These are phyloP conservation scores for Aphelinus atriplicis DNA, from an alignment of 1,140 invertebrate species.

Conservation along the genomic window DNA sequence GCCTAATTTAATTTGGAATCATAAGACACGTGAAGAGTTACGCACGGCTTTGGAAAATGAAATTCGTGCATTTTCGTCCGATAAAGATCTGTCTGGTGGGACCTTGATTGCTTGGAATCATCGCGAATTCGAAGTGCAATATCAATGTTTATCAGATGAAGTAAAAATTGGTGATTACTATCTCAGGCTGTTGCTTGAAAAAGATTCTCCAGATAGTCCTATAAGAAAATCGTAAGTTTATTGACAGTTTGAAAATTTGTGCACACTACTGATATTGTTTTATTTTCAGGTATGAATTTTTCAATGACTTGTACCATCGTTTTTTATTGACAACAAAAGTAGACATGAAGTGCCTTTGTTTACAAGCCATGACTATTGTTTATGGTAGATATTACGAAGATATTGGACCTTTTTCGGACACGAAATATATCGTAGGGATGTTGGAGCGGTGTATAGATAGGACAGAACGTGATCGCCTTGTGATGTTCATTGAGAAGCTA, in stretches of 20 bases:
- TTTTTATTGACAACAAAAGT: constrained; percentile 92
- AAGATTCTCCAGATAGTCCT: constrained; percentile 85
- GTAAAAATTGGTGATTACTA: constrained; percentile 99
- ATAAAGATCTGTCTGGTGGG: constrained; percentile 87
- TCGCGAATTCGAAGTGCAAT: constrained; percentile 94
- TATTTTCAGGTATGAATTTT: constrained; percentile 88
- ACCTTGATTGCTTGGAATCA: constrained; percentile 97
- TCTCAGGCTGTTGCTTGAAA: constrained; percentile 91
- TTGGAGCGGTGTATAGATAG: constrained; percentile 83
- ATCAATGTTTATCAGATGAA: constrained; percentile 93
- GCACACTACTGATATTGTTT: neutral
- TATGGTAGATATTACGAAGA: constrained; percentile 96
- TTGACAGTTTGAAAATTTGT: constrained; percentile 1
- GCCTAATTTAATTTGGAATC: constrained; percentile 99
- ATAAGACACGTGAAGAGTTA: constrained; percentile 96
- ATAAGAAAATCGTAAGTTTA: constrained; percentile 84
- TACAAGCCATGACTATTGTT: constrained; percentile 98
- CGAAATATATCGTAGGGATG: constrained; percentile 95
- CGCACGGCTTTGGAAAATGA: constrained; percentile 93
- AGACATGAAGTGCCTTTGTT: constrained; percentile 94
- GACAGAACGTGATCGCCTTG: constrained; percentile 87
- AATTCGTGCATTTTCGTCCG: constrained; percentile 86
- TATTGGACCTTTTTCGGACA: constrained; percentile 97
- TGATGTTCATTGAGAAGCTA: constrained; percentile 86
- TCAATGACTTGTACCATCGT: constrained; percentile 98